These are phyloP conservation scores for Condylostylus longicornis DNA, from an alignment of 1,140 invertebrate genomes.

Conservation along the genomic window DNA sequence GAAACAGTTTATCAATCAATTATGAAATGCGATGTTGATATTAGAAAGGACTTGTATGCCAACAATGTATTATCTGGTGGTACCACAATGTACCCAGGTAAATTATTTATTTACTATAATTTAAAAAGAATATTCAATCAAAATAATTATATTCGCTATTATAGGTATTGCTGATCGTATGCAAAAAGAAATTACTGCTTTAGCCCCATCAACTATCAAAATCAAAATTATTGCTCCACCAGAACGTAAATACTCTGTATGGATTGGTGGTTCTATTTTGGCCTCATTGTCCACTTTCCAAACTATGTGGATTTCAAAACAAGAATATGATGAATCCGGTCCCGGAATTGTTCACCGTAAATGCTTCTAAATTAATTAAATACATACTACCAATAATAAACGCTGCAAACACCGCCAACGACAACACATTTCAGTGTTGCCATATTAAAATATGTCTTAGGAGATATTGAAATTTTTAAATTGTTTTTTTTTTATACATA, in stretches of 20 bases:
- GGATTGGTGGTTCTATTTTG: constrained; percentile 65
- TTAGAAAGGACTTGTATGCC: constrained; percentile 80
- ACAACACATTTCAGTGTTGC: no score
- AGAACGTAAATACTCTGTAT: constrained; percentile 86
- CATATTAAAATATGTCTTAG: no score
- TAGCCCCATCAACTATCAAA: constrained; percentile 81
- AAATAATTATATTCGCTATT: no score
- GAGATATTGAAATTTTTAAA: no score
- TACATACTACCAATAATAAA: no score
- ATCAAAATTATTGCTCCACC: constrained; percentile 91
- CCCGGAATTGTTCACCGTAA: constrained; percentile 51
- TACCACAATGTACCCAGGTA: constrained; percentile 56
- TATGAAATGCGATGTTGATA: constrained; percentile 89
- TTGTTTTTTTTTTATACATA: no score
- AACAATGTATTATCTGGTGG: constrained; percentile 80
- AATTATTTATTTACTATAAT: constrained; percentile 3
- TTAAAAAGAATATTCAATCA: not conserved
- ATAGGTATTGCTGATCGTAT: constrained; percentile 71
- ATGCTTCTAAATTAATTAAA: constrained; percentile 63
- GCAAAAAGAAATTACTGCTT: constrained; percentile 78
- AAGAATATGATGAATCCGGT: constrained; percentile 65
- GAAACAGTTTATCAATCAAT: constrained; percentile 90
- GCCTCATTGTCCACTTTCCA: constrained; percentile 71
- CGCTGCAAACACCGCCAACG: no score
- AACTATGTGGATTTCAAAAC: constrained; percentile 69